phyloP scores from a whole-genome alignment of 1,140 invertebrate genomes.

The Helicoverpa armigera region DNA sequence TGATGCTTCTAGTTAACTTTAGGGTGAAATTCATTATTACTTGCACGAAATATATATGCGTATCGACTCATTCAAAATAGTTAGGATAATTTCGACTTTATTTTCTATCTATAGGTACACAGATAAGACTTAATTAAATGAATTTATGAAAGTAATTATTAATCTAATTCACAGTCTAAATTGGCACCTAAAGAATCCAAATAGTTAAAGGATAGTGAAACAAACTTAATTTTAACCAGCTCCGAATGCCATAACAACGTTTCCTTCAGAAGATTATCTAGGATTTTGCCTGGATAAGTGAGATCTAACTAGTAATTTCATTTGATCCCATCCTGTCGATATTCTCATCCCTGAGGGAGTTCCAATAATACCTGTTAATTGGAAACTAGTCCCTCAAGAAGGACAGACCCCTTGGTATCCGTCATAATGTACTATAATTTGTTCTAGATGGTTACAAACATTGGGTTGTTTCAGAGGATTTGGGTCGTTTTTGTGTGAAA shows the following conservation, averaged over 20 bases:
- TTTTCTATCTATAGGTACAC: not conserved
- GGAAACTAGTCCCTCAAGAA: slow-evolving; percentile 53
- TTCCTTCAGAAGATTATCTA: slow-evolving; percentile 57
- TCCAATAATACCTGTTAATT: slow-evolving; percentile 64
- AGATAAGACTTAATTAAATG: slow-evolving; percentile 9
- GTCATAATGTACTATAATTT: slow-evolving; percentile 53
- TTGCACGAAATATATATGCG: too few relatives aligned
- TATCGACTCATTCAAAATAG: not conserved
- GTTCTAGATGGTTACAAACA: slow-evolving; percentile 7
- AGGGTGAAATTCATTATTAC: too few relatives aligned
- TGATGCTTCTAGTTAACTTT: too few relatives aligned
- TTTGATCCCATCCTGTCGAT: slow-evolving; percentile 61
- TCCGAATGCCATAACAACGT: slow-evolving; percentile 36
- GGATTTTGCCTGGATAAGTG: slow-evolving; percentile 58
- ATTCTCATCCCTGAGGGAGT: slow-evolving; percentile 48
- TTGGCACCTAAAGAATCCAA: slow-evolving; percentile 5
- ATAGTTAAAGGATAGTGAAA: slow-evolving; percentile 26
- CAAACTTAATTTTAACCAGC: slow-evolving; percentile 37
- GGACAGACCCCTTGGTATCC: slow-evolving; percentile 49
- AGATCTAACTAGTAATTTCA: slow-evolving; percentile 61
- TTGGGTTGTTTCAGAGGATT: slow-evolving; percentile 2
- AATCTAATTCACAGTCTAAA: slow-evolving; percentile 33
- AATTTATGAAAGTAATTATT: slow-evolving; percentile 7
- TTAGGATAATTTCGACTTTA: not conserved
- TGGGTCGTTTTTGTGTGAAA: not conserved